Conservation (phyloP, 2,113 vertebrate species). For the Lota lota region DNA sequence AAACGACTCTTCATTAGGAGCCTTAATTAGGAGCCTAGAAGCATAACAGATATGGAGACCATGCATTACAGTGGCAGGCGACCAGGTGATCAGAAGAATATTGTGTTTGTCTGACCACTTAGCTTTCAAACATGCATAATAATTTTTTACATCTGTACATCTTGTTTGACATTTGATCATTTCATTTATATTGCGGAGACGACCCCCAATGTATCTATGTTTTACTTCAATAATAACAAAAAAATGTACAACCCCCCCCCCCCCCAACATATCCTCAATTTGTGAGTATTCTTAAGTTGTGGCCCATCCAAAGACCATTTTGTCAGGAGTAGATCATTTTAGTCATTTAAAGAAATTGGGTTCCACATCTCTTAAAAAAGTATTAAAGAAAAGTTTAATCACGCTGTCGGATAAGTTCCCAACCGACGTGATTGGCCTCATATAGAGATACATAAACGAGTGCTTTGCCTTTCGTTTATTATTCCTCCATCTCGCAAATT, state of each 20-base stretch:
- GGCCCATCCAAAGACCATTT: constrained; percentile 9
- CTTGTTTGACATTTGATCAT: no score
- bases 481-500: constrained; percentile 43
- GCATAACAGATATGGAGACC: neutral
- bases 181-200: no score
- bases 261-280: constrained; percentile 4
- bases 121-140: no score
- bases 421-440: constrained; percentile 33
- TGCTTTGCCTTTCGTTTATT: constrained; percentile 25
- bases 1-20: neutral
- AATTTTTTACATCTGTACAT: no score
- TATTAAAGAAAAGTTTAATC: constrained; percentile 23
- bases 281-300: constrained; percentile 3
- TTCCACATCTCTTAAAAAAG: constrained; percentile 16
- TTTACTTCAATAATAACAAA: neutral
- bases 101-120: neutral
- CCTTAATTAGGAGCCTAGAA: neutral
- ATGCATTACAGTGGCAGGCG: neutral
- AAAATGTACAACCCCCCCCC: constrained; percentile 11
- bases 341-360: neutral
- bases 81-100: neutral
- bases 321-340: constrained; percentile 7
- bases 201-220: neutral
- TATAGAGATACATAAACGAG: constrained; percentile 37
- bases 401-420: constrained; percentile 32